Evolutionary conservation across 2,113 vertebrate species (phyloP).

Genomic region (Grallaria varia): DNA sequence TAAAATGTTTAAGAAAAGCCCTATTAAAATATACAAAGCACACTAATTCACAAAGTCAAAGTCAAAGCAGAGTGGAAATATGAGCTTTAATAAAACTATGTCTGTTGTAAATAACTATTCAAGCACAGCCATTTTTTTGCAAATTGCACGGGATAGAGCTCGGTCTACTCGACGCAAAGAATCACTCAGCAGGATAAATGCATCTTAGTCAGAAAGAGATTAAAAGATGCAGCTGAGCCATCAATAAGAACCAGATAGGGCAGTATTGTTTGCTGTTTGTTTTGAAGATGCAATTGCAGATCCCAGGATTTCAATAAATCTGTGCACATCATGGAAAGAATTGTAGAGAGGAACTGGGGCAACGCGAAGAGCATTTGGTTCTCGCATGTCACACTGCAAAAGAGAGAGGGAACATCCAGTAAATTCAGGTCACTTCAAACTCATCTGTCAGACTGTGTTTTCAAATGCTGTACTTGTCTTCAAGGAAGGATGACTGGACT

Average conservation of each 20-base stretch:
- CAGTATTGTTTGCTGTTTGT: constrained; percentile 26
- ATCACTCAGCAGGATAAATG: constrained; percentile 48
- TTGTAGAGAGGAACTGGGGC: constrained; percentile 95
- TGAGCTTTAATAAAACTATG: constrained; percentile 65
- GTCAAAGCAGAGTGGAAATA: constrained; percentile 57
- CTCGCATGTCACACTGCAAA: constrained; percentile 89
- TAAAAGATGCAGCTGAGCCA: constrained; percentile 48
- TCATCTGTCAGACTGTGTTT: not conserved
- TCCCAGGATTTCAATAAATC: constrained; percentile 79
- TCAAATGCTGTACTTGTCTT: not conserved
- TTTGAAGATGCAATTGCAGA: constrained; percentile 71
- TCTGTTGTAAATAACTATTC: constrained; percentile 63
- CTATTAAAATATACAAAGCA: constrained; percentile 66
- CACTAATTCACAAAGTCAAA: constrained; percentile 58
- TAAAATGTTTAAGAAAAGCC: constrained; percentile 52
- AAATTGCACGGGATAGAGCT: constrained; percentile 50
- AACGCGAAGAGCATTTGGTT: constrained; percentile 85
- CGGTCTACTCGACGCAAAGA: constrained; percentile 25
- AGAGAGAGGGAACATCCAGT: not conserved
- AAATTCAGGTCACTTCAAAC: not conserved
- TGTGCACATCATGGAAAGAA: constrained; percentile 89
- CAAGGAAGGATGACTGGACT: not conserved
- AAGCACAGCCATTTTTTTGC: constrained; percentile 54
- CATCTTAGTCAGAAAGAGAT: constrained; percentile 58
- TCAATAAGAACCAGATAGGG: constrained; percentile 27